Base-by-base conservation (phyloP, 37 sponge, comb jelly and placozoan genomes). In the Beroe ovata region DNA sequence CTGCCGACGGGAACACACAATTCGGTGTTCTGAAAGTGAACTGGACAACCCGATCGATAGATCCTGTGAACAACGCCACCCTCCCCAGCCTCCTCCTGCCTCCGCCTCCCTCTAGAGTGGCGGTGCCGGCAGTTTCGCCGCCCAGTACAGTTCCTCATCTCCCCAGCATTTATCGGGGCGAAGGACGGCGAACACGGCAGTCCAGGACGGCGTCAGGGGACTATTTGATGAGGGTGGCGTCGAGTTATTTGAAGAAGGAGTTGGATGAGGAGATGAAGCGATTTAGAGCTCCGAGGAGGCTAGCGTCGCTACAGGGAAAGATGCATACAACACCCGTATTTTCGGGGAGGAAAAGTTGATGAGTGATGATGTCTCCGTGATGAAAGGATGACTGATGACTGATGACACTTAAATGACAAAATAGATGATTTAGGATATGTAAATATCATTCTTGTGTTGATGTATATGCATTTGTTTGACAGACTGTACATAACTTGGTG, bases 31-130 rank as follows among this genome's bases (percentile, higher is more conserved):
- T 77, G 26, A 77, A 77, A 23, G 84, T 77, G 28, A 35, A 77
- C 84, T 77, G 84, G 84, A 77, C 84, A 1, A 77, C 84, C 28
- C 35, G 84, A 26, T 77, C 84, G 18, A 66, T 66, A 33, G 69
- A 66, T 18, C 32, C 69, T 33, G 36, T 30, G 2, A 66, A 8
- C 69, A 19, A 26, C 32, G 14, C 69, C 69, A 66, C 25, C 14
- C 69, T 66, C 29, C 69, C 69, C 69, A 26, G 14, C 16, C 69
- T 66, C 36, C 69, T 25, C 25, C 69, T 37, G 3, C 69, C 69
- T 33, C 69, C 69, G 8, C 69, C 69, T 30, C 34, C 69, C 2
- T 18, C 35, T 32, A 37, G 18, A 30, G 69, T 30, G 1, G 69
- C 69, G 14, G 69, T 37, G 35, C 36, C 34, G 2, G 36, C 36